A percentile compares a stretch with the other conserved stretches of the same genome.
phyloP scores from a whole-genome alignment of 1,140 invertebrate genomes.

The Cydia splendana region DNA sequence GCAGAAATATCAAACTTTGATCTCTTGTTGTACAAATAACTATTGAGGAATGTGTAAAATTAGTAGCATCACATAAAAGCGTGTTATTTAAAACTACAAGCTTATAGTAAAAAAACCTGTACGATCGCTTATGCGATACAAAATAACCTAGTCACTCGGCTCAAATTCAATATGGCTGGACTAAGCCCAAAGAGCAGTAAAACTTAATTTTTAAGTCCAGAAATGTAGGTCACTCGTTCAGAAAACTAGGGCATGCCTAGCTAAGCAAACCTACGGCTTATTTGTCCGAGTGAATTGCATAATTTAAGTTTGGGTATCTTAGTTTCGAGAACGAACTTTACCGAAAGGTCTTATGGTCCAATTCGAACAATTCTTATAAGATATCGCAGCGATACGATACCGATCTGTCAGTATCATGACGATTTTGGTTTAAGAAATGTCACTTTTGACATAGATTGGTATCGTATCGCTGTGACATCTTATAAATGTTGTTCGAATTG shows the following conservation, averaged over 20 bases:
- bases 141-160: not conserved
- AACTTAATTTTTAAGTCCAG: slow-evolving; percentile 8
- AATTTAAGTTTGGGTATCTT: not conserved
- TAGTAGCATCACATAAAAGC: not conserved
- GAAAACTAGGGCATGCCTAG: not conserved
- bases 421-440: no score
- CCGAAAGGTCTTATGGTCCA: not conserved
- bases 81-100: no score
- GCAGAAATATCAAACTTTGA: no score
- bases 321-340: not conserved
- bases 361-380: no score
- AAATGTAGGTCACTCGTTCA: not conserved
- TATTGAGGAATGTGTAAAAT: no score
- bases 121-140: not conserved
- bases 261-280: slow-evolving; percentile 2
- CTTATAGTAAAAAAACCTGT: not conserved
- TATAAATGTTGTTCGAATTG: no score
- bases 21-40: no score
- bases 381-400: no score
- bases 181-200: slow-evolving; percentile 4
- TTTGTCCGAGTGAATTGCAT: slow-evolving; percentile 6
- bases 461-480: no score
- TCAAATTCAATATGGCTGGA: not conserved
- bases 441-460: no score
- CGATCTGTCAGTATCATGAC: no score